A percentile compares a stretch with the other conserved stretches of the same genome.
Evolutionary conservation across 2,113 vertebrate genomes (phyloP).

Genomic region (Antidorcas marsupialis): DNA sequence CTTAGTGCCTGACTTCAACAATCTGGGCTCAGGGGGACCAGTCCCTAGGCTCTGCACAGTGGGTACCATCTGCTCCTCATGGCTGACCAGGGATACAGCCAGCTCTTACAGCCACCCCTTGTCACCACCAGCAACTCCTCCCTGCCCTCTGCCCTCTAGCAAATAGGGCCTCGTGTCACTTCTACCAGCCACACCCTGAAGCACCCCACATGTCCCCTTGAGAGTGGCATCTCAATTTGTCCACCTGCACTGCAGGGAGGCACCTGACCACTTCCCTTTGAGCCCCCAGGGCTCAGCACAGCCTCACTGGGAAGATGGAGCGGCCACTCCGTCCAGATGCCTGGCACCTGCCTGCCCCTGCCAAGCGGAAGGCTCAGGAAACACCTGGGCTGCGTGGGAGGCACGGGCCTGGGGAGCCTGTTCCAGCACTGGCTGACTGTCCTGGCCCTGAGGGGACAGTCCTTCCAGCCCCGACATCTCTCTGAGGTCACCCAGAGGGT

Average conservation of each 20-base stretch:
- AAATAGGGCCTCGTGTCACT: background rate
- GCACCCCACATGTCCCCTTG: background rate
- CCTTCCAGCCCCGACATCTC: accelerated
- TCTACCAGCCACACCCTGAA: background rate
- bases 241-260: background rate
- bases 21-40: background rate
- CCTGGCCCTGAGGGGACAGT: background rate
- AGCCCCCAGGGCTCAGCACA: background rate
- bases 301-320: background rate
- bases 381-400: background rate
- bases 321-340: background rate
- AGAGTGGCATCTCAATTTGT: background rate
- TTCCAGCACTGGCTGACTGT: background rate
- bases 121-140: background rate
- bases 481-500: background rate
- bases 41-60: background rate
- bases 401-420: background rate
- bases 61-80: background rate
- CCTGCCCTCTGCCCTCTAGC: background rate
- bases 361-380: background rate
- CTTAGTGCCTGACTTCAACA: background rate
- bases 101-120: background rate
- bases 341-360: background rate
- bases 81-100: background rate
- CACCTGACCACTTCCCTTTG: background rate